Conservation (phyloP, 1,140 invertebrate species). For the Cyclargus thomasi region DNA sequence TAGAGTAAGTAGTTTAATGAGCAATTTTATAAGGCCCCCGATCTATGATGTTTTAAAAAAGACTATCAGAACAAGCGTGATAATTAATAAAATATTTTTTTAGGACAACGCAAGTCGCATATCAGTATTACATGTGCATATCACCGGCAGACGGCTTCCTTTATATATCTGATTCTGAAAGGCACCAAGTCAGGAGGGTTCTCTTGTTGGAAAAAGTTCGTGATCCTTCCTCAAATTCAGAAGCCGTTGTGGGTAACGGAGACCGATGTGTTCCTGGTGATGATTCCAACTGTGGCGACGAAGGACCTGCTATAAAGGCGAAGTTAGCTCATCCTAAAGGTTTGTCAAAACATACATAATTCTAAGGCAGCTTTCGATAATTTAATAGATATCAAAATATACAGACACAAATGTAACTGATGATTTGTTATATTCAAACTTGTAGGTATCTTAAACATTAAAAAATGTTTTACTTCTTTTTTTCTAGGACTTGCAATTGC, state of each 20-base stretch:
- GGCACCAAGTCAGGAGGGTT: constrained; percentile 89
- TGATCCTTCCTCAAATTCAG: constrained; percentile 90
- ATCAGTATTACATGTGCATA: constrained; percentile 96
- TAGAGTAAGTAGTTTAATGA: constrained; percentile 81
- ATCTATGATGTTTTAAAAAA: no score
- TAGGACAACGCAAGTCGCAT: constrained; percentile 93
- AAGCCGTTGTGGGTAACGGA: constrained; percentile 95
- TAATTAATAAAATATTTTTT: constrained; percentile 44
- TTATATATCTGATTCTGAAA: constrained; percentile 96
- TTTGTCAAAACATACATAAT: constrained; percentile 31
- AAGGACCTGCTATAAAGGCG: constrained; percentile 90
- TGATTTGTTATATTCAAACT: no score
- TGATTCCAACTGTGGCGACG: constrained; percentile 92
- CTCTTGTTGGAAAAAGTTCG: constrained; percentile 84
- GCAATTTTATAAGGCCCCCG: no score
- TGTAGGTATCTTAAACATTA: no score
- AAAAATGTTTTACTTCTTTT: constrained; percentile 16
- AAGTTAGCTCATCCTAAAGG: constrained; percentile 97
- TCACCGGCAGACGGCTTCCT: constrained; percentile 96
- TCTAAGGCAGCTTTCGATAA: not conserved
- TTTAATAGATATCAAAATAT: not conserved
- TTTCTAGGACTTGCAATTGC: constrained; percentile 87
- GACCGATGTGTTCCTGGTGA: constrained; percentile 96
- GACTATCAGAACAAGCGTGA: no score
- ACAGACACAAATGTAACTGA: no score